Evolutionary conservation across 2,888 invertebrate species (phyloP), one percentile per base, ranked within the genome.

Genomic region (Salticus scenicus): DNA sequence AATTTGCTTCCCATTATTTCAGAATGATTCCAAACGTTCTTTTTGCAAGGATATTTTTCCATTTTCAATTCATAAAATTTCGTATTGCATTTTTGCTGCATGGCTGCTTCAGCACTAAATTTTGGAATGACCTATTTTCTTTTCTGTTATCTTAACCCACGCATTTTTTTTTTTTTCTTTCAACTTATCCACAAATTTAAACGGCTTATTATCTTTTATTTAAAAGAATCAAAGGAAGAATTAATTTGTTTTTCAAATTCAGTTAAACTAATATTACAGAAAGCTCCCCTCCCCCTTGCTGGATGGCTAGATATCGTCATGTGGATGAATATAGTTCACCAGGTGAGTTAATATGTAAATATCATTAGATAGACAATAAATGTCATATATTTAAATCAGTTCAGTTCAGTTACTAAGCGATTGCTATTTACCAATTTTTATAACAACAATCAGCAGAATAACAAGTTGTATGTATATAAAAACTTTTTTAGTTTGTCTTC

Each of bases 251-350:
- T 74, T 30, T 67, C 42, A 72, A 67, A 76, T 51, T 47, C 66
- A 51, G 20, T 33, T 77, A 27, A 79, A 72, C 27, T 76, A 64
- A 80, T 86, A 47, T 86, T 86, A 51, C 86, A 86, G 86, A 71
- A 80, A 76, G 33, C 78, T 80, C 71, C 77, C 80, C 86, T 51
- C 86, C 86, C 64, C 71, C 75, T 17, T 72, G 78, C 71, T 86
- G 86, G 86, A 76, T 76, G 86, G 57, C 79, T 80, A 86, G 80
- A 73, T 84, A 74, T 33, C 75, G 86, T 12, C 86, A 79, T 72
- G 42, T 74, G 80, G 86, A 86, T 72, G 86, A 80, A 64, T 76
- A 75, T 76, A 74, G 37, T 66, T 8, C 72, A 2, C 77, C 72
- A 84, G 83, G 83, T 84, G 77, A 84, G 83, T 84, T 77, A 5